Evolutionary conservation across 2,797 vertebrate genomes (phyloP), one percentile per base, ranked within the genome.

Genomic region (Gymnoscopelus braueri): DNA sequence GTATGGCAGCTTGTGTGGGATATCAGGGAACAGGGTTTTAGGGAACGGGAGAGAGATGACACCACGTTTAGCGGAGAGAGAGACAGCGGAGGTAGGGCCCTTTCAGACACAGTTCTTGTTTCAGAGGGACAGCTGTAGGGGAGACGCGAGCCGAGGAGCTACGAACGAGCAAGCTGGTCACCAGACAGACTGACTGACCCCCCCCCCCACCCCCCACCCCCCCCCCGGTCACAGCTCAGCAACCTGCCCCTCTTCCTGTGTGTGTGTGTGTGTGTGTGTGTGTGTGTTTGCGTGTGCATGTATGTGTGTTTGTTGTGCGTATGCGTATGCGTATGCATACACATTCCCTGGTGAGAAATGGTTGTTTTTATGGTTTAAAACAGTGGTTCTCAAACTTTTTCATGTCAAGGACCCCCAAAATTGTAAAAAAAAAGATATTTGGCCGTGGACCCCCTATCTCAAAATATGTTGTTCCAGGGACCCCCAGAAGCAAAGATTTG

Each of bases 101-200:
- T 55, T 71, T 44, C 26, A 3, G 48, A 62, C 57, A 39, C 69
- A 90, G 90, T 92, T 91, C 75, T 76, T 9, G 83, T 92, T 92
- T 91, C 89, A 91, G 80, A 44, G 81, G 72, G 80, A 90, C 91
- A 91, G 86, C 88, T 92, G 91, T 79, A 73, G 79, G 75, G 81
- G 39, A 44, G 39, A 44, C 39, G 9, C 39, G 39, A 44, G 39
- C 7, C 39, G 39, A 44, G 7, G 8, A 10, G 39, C 39, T 10
- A 7, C 39, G 39, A 44, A 44, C 15, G 55, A 53, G 51, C 63
- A 52, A 63, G 61, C 35, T 55, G 59, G 29, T 69, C 67, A 61
- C 68, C 72, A 57, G 74, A 77, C 83, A 62, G 24, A 77, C 80
- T 74, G 75, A 83, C 73, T 73, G 63, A 55, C 63, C 55, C 63